These are phyloP conservation scores for Danio kyathit DNA, from an alignment of 2,797 vertebrate genomes.

Conservation along the genomic window DNA sequence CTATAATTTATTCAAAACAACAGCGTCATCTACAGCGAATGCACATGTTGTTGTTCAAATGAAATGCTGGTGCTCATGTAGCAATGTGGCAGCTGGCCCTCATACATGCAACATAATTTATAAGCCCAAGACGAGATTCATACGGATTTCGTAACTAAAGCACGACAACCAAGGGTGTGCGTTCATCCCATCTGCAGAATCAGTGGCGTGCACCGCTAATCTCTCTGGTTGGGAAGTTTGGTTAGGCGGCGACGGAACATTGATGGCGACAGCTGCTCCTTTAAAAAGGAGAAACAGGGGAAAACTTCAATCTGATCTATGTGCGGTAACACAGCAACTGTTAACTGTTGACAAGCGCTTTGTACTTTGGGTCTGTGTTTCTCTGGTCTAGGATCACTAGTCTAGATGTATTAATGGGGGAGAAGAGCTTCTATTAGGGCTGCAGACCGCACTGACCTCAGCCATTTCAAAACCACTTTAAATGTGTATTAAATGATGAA, in stretches of 20 bases:
- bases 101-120: slow-evolving; percentile 38
- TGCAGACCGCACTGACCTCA: slow-evolving; percentile 77
- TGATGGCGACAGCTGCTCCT: slow-evolving; percentile 77
- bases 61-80: slow-evolving; percentile 42
- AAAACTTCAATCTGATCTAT: slow-evolving; percentile 75
- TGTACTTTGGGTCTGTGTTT: slow-evolving; percentile 73
- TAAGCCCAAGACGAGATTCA: slow-evolving; percentile 40
- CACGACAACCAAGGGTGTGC: slow-evolving; percentile 73
- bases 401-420: slow-evolving; percentile 80
- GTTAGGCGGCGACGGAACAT: slow-evolving; percentile 73
- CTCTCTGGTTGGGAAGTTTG: slow-evolving; percentile 80
- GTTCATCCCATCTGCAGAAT: slow-evolving; percentile 78
- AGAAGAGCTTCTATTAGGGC: slow-evolving; percentile 80
- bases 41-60: slow-evolving; percentile 34
- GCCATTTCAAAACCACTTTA: slow-evolving; percentile 83
- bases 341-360: slow-evolving; percentile 81
- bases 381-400: slow-evolving; percentile 76
- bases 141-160: slow-evolving; percentile 44
- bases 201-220: slow-evolving; percentile 80
- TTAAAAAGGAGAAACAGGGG: slow-evolving; percentile 43
- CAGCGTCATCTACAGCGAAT: slow-evolving; percentile 18
- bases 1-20: slow-evolving; percentile 17
- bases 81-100: slow-evolving; percentile 31
- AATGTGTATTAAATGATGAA: slow-evolving; percentile 87
- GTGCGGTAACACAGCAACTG: slow-evolving; percentile 76